Evolutionary conservation across 2,888 invertebrate genomes (phyloP).

Genomic region (Lasius platythorax): DNA sequence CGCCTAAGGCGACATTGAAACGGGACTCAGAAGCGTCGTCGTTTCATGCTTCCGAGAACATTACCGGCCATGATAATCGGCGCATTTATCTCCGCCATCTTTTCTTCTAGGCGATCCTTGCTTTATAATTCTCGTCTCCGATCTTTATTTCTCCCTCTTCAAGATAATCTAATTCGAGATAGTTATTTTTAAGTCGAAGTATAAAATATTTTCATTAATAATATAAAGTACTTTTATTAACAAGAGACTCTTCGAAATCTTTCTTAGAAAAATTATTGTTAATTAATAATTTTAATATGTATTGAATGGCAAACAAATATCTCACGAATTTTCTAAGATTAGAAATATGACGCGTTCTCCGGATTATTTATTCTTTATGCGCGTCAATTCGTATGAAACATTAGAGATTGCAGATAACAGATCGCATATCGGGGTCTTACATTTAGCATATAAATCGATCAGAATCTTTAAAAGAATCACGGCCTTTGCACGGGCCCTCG

Average conservation of each 20-base stretch:
- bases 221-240: background rate
- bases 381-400: slow-evolving; percentile 29
- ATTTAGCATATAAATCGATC: slow-evolving; percentile 53
- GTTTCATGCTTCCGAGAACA: slow-evolving; percentile 77
- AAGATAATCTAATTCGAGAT: background rate
- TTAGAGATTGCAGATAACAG: slow-evolving; percentile 35
- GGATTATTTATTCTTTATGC: background rate
- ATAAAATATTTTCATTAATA: slow-evolving; percentile 12
- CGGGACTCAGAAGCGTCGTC: slow-evolving; percentile 73
- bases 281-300: background rate
- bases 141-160: slow-evolving; percentile 29
- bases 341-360: slow-evolving; percentile 9
- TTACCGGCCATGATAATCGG: slow-evolving; percentile 74
- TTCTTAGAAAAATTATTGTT: background rate
- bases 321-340: slow-evolving; percentile 11
- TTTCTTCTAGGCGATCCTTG: slow-evolving; percentile 68
- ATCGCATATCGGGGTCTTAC: slow-evolving; percentile 32
- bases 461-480: slow-evolving; percentile 41
- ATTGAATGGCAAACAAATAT: background rate
- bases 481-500: slow-evolving; percentile 20
- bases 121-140: slow-evolving; percentile 66
- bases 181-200: slow-evolving; percentile 19
- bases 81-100: slow-evolving; percentile 72
- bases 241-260: background rate
- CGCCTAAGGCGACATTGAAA: slow-evolving; percentile 71